A percentile compares a stretch with the other conserved stretches of the same genome.
Conservation (phyloP, 2,113 vertebrate species). For the Piaya cayana region DNA sequence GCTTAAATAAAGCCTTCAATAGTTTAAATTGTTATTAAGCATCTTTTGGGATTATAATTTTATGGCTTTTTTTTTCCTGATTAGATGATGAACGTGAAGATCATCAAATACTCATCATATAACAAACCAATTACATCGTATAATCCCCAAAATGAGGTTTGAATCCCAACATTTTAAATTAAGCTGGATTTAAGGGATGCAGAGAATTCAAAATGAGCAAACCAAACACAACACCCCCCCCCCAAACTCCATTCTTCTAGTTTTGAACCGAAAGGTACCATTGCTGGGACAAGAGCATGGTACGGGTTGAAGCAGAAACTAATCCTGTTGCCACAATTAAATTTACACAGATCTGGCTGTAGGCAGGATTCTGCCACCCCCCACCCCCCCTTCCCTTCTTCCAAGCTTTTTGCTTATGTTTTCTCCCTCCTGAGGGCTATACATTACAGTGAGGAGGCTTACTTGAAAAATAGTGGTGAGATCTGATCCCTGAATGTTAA, state of each 20-base stretch:
- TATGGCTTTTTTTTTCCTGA: slow-evolving; percentile 56
- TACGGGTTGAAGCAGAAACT: neutral
- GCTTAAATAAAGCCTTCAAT: slow-evolving; percentile 68
- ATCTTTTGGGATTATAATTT: slow-evolving; percentile 66
- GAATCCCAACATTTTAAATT: slow-evolving; percentile 43
- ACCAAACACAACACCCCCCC: neutral
- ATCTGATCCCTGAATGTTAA: neutral
- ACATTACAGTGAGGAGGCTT: neutral
- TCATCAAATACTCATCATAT: slow-evolving; percentile 70
- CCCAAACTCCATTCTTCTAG: neutral
- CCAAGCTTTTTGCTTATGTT: neutral
- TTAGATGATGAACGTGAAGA: slow-evolving; percentile 58
- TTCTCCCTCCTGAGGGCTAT: neutral
- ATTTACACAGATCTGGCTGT: neutral
- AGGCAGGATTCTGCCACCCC: neutral
- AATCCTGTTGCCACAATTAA: neutral
- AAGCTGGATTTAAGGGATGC: slow-evolving; percentile 23
- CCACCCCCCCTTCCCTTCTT: neutral
- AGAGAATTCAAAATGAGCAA: neutral
- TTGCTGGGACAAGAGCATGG: neutral
- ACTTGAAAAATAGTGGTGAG: neutral
- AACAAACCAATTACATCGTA: slow-evolving; percentile 60
- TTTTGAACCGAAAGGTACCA: neutral
- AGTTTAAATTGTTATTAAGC: slow-evolving; percentile 65
- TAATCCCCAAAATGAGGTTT: slow-evolving; percentile 66